Evolutionary conservation across 2,113 vertebrate genomes (phyloP).

Genomic region (Ceyx cyanopectus): DNA sequence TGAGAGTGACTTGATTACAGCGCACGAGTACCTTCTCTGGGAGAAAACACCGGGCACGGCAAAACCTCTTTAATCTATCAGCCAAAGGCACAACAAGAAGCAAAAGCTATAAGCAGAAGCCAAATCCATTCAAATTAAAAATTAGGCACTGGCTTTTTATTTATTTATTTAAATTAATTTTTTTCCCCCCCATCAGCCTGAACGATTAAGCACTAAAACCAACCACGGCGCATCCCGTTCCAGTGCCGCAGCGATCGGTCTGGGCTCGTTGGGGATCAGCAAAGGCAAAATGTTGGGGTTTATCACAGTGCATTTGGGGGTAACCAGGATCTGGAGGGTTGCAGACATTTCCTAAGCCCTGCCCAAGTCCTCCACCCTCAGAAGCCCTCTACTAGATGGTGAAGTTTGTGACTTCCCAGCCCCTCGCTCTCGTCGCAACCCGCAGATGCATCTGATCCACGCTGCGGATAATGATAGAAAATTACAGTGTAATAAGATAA

Average conservation of each 20-base stretch:
- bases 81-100: background rate
- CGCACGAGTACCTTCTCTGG: background rate
- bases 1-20: constrained; percentile 46
- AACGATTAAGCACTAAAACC: background rate
- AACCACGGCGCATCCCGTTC: accelerated
- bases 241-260: accelerated
- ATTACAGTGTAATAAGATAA: constrained; percentile 70
- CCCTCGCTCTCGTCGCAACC: constrained; percentile 28
- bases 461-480: constrained; percentile 64
- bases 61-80: constrained; percentile 43
- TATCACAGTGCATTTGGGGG: accelerated
- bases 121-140: background rate
- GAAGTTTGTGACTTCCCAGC: constrained; percentile 51
- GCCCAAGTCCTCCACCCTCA: background rate
- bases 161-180: background rate
- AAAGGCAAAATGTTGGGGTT: background rate
- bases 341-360: background rate
- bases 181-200: background rate
- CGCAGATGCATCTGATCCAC: constrained; percentile 66
- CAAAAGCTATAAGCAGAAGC: constrained; percentile 6
- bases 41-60: background rate
- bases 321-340: background rate
- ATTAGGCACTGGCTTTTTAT: background rate
- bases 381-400: background rate
- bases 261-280: accelerated